Conservation (phyloP, 2,888 invertebrate genomes). For the Dolichopus griseipennis region DNA sequence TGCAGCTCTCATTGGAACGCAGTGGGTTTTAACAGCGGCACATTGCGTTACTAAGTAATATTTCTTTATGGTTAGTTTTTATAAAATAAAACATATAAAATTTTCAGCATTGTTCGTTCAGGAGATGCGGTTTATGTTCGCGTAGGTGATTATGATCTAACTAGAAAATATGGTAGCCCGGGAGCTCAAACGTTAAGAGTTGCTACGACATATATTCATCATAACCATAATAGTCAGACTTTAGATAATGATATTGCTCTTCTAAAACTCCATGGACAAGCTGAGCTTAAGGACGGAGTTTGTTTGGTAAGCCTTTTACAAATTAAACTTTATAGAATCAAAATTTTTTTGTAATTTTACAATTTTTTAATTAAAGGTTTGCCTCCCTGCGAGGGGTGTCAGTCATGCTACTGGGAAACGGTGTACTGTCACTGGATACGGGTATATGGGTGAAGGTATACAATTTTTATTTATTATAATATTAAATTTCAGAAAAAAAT, state of each 20-base stretch:
- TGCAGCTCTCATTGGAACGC: slow-evolving; percentile 84
- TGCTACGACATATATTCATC: slow-evolving; percentile 89
- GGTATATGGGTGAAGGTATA: slow-evolving; percentile 87
- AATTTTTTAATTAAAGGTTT: slow-evolving; percentile 53
- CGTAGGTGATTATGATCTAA: slow-evolving; percentile 86
- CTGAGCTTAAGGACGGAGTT: slow-evolving; percentile 76
- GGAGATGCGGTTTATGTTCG: slow-evolving; percentile 89
- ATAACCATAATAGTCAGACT: slow-evolving; percentile 91
- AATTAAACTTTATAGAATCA: too few relatives aligned
- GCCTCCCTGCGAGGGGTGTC: slow-evolving; percentile 79
- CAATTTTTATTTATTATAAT: too few relatives aligned
- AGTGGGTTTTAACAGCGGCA: slow-evolving; percentile 89
- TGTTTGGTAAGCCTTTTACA: slow-evolving; percentile 32
- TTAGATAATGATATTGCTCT: slow-evolving; percentile 90
- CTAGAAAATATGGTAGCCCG: slow-evolving; percentile 81
- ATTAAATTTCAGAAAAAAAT: not conserved
- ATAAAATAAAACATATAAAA: not conserved
- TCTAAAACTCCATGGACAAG: slow-evolving; percentile 79
- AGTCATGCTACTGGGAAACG: slow-evolving; percentile 82
- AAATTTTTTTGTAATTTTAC: too few relatives aligned
- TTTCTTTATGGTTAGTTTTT: not conserved
- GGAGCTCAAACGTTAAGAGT: slow-evolving; percentile 85
- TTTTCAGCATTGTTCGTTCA: slow-evolving; percentile 73
- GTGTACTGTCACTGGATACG: slow-evolving; percentile 89
- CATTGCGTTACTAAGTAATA: slow-evolving; percentile 89